These are phyloP conservation scores for Enoplosus armatus DNA, from an alignment of 2,797 vertebrate species.

Conservation along the genomic window DNA sequence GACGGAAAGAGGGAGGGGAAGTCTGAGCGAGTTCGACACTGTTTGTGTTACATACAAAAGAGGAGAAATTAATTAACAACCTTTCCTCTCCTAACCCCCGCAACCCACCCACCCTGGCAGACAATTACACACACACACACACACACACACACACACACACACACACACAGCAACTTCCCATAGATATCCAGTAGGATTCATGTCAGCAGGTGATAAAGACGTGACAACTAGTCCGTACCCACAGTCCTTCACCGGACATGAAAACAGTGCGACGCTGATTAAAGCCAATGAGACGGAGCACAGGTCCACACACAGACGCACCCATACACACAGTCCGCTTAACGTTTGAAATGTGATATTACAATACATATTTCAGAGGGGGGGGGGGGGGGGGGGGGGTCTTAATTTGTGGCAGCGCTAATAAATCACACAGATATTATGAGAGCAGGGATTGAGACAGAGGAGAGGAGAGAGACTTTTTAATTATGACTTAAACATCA, in stretches of 20 bases:
- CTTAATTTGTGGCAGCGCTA: conserved; percentile 68
- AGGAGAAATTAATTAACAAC: conserved; percentile 55
- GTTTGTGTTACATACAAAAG: conserved; percentile 17
- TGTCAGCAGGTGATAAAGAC: conserved; percentile 43
- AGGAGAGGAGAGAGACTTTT: conserved; percentile 81
- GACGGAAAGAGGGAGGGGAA: conserved; percentile 25
- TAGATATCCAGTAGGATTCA: conserved; percentile 15
- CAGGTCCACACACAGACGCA: conserved; percentile 11
- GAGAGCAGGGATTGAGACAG: conserved; percentile 71
- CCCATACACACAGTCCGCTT: conserved; percentile 31
- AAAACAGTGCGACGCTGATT: conserved; percentile 17
- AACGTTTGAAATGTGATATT: conserved; percentile 64
- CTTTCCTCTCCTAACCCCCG: conserved; percentile 33
- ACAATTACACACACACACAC: conserved; percentile 18
- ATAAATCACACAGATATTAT: conserved; percentile 82
- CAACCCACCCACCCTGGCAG: background rate
- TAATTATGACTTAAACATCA: conserved; percentile 87
- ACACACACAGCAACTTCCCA: background rate
- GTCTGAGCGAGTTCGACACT: conserved; percentile 41
- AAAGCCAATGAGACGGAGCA: conserved; percentile 26
- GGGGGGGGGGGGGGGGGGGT: background rate
- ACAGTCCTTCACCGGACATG: conserved; percentile 29
- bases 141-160: background rate
- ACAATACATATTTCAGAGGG: conserved; percentile 46
- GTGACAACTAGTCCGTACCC: conserved; percentile 9